Base-by-base conservation (phyloP, 2,797 vertebrate species). In the Garrulus glandarius region DNA sequence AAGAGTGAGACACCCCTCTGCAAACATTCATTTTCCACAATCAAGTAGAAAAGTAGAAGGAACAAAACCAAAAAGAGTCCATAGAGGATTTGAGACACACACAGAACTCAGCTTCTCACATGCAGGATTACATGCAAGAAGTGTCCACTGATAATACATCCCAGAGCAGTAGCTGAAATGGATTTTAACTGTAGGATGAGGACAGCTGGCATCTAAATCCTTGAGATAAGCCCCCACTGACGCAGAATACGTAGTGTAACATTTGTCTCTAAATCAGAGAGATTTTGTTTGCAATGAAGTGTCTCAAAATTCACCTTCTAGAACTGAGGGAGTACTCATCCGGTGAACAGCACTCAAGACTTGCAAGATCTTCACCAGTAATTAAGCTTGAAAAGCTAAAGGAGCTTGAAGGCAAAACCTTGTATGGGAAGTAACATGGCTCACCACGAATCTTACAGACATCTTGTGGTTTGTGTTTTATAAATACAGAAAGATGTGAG, bases 201-300 rank as follows among this genome's bases (percentile, higher is more conserved):
- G 49, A 77, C 93, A 96, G 87, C 87, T 94, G 87, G 68, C 65
- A 92, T 41, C 20, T 2, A 9, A 93, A 92, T 93, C 80, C 53
- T 74, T 55, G 30, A 65, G 89, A 92, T 95, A 95, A 94, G 61
- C 61, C 69, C 57, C 47, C 39, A 57, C 30, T 89, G 87, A 84
- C 39, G 32, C 82, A 93, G 57, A 95, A 90, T 52, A 90, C 1
- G 0, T 15, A 71, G 44, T 27, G 68, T 68, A 94, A 87, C 57
- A 61, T 61, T 70, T 77, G 72, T 68, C 49, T 85, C 52, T 75
- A 47, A 60, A 92, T 52, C 72, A 64, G 64, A 74, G 43, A 75
- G 22, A 91, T 64, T 34, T 81, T 64, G 20, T 68, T 87, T 84
- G 69, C 61, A 81, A 57, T 12, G 6, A 80, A 85, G 2, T 61